Conservation (phyloP, 1,140 invertebrate genomes). For the Solenopsis invicta region DNA sequence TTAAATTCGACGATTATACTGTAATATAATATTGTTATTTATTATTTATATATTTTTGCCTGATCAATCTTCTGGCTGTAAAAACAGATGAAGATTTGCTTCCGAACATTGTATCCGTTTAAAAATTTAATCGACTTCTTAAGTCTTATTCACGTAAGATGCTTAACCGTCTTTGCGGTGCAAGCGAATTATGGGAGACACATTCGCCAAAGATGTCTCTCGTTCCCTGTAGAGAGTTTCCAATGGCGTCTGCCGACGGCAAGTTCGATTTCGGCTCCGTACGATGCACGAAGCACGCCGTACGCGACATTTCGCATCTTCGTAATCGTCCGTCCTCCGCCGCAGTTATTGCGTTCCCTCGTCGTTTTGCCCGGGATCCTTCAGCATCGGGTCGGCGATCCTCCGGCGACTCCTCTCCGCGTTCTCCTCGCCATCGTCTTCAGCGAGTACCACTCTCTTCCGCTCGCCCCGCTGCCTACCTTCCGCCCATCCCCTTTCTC, state of each 20-base stretch:
- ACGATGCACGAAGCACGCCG: constrained; percentile 72
- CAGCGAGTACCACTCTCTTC: constrained; percentile 29
- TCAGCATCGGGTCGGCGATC: constrained; percentile 51
- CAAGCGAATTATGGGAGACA: background rate
- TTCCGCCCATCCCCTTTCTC: constrained; percentile 49
- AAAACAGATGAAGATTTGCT: background rate
- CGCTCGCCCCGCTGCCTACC: constrained; percentile 11
- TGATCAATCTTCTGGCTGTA: background rate
- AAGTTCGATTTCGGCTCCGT: constrained; percentile 36
- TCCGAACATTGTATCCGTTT: background rate
- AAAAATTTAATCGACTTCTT: background rate
- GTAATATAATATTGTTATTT: background rate
- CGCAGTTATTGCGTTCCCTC: constrained; percentile 78
- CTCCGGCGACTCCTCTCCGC: constrained; percentile 20
- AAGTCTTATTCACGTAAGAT: background rate
- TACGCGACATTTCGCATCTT: constrained; percentile 75
- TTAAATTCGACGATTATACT: constrained; percentile 3
- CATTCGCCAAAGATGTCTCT: background rate
- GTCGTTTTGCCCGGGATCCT: constrained; percentile 70
- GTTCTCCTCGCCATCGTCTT: constrained; percentile 16
- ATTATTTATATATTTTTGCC: background rate
- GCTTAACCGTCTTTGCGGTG: background rate
- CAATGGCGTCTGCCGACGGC: constrained; percentile 25
- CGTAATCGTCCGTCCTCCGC: constrained; percentile 76
- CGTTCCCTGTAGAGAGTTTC: background rate